These are phyloP conservation scores for Girardinus metallicus DNA, from an alignment of 2,797 vertebrate genomes.

Conservation along the genomic window DNA sequence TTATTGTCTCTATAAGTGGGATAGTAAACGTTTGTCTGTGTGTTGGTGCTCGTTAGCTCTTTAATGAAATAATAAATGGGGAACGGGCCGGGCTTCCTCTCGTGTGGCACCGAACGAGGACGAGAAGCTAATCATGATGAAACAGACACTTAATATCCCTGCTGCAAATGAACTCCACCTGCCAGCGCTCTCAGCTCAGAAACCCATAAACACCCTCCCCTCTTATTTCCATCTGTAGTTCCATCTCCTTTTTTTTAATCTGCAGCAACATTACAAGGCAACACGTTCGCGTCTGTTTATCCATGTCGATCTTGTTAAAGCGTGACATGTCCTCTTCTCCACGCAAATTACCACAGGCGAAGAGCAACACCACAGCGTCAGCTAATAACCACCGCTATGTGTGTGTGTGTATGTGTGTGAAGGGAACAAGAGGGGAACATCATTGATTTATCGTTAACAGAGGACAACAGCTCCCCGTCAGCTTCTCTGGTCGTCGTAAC, in stretches of 20 bases:
- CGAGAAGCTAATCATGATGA: slow-evolving; percentile 65
- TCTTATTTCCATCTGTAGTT: slow-evolving; percentile 31
- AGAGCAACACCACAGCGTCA: slow-evolving; percentile 60
- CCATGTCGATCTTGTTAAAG: slow-evolving; percentile 79
- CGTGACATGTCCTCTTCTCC: slow-evolving; percentile 78
- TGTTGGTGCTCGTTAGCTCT: slow-evolving; percentile 65
- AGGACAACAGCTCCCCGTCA: slow-evolving; percentile 83
- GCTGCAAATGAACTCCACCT: slow-evolving; percentile 73
- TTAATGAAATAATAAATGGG: slow-evolving; percentile 74
- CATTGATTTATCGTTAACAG: slow-evolving; percentile 85
- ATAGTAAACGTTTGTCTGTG: slow-evolving; percentile 65
- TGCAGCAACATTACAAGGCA: slow-evolving; percentile 37
- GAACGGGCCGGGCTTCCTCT: slow-evolving; percentile 54
- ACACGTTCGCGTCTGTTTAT: slow-evolving; percentile 55
- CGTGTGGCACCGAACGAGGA: slow-evolving; percentile 53
- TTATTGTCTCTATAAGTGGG: slow-evolving; percentile 73
- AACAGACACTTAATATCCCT: slow-evolving; percentile 65
- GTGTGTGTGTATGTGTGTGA: slow-evolving; percentile 38
- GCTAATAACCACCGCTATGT: slow-evolving; percentile 67
- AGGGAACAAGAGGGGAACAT: slow-evolving; percentile 66
- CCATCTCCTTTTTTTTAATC: slow-evolving; percentile 33
- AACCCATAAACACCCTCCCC: slow-evolving; percentile 36
- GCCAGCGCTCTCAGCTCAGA: slow-evolving; percentile 46
- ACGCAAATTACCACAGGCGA: slow-evolving; percentile 75
- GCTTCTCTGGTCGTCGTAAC: slow-evolving; percentile 82